Evolutionary conservation across 2,113 vertebrate genomes (phyloP).

Genomic region (Stigmatopora nigra): DNA sequence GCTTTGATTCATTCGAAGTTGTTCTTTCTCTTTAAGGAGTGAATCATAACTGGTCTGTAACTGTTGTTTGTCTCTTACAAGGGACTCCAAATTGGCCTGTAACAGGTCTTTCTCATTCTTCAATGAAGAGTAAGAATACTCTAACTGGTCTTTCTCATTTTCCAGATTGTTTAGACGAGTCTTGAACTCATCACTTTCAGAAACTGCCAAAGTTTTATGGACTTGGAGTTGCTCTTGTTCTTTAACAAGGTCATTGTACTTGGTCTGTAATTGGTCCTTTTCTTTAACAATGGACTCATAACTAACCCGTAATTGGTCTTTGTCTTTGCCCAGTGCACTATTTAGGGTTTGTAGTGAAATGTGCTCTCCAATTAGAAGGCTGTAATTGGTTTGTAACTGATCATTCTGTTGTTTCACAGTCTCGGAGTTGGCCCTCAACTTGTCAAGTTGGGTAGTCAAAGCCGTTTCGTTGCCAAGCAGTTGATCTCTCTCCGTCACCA

Average conservation of each 20-base stretch:
- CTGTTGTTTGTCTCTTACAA: slow-evolving; percentile 1
- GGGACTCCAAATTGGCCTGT: neutral
- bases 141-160: neutral
- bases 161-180: neutral
- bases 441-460: neutral
- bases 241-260: neutral
- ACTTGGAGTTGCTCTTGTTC: neutral
- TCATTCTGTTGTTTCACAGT: neutral
- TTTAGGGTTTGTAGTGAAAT: too few relatives aligned
- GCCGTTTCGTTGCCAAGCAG: neutral
- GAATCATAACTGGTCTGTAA: neutral
- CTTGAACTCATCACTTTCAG: slow-evolving; percentile 3
- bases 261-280: neutral
- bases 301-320: slow-evolving; percentile 1
- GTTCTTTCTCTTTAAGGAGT: slow-evolving; percentile 1
- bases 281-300: slow-evolving; percentile 7
- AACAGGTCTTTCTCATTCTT: neutral
- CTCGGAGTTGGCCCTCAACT: slow-evolving; percentile 9
- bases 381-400: neutral
- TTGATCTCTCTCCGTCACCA: neutral
- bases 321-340: neutral
- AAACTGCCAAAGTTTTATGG: neutral
- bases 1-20: neutral
- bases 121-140: slow-evolving; percentile 3
- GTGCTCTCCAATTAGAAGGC: neutral